Evolutionary conservation across 2,888 invertebrate genomes (phyloP).

Genomic region (Protophormia terraenovae): DNA sequence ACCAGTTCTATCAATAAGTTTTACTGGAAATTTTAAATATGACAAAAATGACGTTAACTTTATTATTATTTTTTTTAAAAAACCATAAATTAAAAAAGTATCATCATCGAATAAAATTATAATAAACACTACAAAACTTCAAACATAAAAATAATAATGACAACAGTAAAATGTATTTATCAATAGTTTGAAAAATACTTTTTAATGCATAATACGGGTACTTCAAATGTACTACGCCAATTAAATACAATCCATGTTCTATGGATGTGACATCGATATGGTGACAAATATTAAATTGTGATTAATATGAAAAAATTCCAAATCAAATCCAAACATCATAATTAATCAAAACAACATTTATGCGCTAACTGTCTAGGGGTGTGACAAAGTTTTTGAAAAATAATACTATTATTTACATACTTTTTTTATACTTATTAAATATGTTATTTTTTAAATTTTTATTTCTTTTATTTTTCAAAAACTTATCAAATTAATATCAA

Average conservation of each 20-base stretch:
- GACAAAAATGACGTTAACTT: too few relatives aligned
- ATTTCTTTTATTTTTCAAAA: background rate
- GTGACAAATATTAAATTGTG: background rate
- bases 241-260: background rate
- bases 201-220: background rate
- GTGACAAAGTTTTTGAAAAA: background rate
- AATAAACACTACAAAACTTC: background rate
- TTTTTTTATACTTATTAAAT: background rate
- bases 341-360: background rate
- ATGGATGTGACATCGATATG: background rate
- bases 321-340: background rate
- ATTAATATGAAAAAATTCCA: background rate
- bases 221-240: background rate
- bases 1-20: background rate
- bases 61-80: too few relatives aligned
- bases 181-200: background rate
- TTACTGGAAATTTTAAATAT: too few relatives aligned
- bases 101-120: background rate
- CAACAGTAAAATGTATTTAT: background rate
- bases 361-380: background rate
- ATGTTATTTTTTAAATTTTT: too few relatives aligned
- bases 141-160: background rate
- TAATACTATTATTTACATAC: background rate
- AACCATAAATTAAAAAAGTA: too few relatives aligned
- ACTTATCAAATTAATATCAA: slow-evolving; percentile 11